Base-by-base conservation (phyloP, 1,140 invertebrate genomes). In the Ganaspis sp. region DNA sequence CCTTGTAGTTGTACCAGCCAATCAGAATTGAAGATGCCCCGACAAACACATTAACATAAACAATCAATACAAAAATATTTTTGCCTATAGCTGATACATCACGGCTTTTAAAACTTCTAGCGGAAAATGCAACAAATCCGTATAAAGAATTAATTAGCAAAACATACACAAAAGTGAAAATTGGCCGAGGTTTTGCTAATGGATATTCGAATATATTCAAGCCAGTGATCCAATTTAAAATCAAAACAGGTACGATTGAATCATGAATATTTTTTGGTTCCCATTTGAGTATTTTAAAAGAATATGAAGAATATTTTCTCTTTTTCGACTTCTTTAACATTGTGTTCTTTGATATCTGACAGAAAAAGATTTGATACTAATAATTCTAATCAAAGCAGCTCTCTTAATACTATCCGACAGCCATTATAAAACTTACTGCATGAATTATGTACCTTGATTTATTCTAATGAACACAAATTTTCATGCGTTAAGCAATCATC, bases 131-230 rank as follows among this genome's bases (percentile, higher is more conserved):
- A 64, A 64, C 1, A 12, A 26, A 64, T 11, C 21, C 26, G 15
- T 64, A 64, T 26, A 15, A 29, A 64, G 15, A 64, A 64, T 64
- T 64, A 8, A 64, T 12, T 11, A 64, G 4, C 11, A 26, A 29
- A 29, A 15, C 23, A 12, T 58, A 58, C 9, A 58, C 19, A 23
- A 58, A 58, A 58, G 53, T 58, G 21, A 58, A 23, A 11, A 29
- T 11, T 5, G 54, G 54, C 9, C 54, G 54, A 15, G 54, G 54
- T 15, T 64, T 64, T 26, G 21, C 21, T 23, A 64, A 64, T 26
- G 54, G 54, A 29, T 64, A 64, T 64, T 64, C 54, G 12, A 23
- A 64, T 23, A 64, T 64, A 64, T 29, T 64, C 12, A 64, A 15
- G 12, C 21, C 23, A 15, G 21, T 23, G 12, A 58, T 58, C 53